Evolutionary conservation across 2,797 vertebrate genomes (phyloP), one percentile per base, ranked within the genome.

Genomic region (Petrocephalus sullivani): DNA sequence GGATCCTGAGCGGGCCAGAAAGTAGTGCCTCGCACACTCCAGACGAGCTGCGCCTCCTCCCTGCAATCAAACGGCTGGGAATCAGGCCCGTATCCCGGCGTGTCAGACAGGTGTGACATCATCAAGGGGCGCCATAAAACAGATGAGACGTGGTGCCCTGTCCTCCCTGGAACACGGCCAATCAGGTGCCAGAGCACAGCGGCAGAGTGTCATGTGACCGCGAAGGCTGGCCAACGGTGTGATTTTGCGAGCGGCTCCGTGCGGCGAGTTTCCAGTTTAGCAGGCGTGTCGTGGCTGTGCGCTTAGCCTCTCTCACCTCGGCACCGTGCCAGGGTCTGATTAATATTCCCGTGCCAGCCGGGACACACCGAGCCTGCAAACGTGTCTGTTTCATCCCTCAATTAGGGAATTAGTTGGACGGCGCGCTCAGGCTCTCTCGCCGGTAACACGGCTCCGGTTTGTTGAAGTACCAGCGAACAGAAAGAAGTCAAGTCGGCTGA

Each of bases 401-500:
- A 97, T 98, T 97, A 98, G 95, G 94, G 95, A 97, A 96, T 96
- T 95, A 95, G 96, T 97, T 97, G 97, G 97, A 97, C 94, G 87
- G 90, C 95, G 95, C 96, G 97, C 96, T 97, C 95, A 94, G 96
- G 96, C 95, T 96, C 97, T 94, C 97, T 96, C 97, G 96, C 95
- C 96, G 96, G 97, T 97, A 98, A 98, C 98, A 98, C 98, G 97
- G 96, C 96, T 96, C 94, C 96, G 96, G 97, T 98, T 98, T 97
- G 97, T 97, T 96, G 94, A 96, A 97, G 96, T 95, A 94, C 95
- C 94, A 94, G 95, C 96, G 96, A 96, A 92, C 89, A 95, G 95
- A 95, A 96, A 89, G 87, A 88, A 90, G 95, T 95, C 95, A 96
- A 95, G 92, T 95, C 96, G 97, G 96, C 95, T 97, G 97, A 95